A percentile compares a stretch with the other conserved stretches of the same genome.
Conservation (phyloP, 2,888 invertebrate species). For the Meteorus cinctellus region DNA sequence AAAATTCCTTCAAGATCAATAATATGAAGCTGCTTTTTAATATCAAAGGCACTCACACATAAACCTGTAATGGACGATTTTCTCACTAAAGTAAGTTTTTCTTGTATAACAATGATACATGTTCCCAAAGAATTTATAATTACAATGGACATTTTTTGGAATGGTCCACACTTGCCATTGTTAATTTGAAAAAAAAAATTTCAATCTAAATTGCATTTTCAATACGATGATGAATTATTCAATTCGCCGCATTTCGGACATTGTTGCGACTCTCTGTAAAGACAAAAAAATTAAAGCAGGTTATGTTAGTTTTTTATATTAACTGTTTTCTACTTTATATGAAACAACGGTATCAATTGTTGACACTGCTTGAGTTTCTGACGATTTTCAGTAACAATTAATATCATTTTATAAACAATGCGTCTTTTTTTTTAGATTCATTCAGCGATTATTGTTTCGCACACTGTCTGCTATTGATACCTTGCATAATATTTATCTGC, state of each 20-base stretch:
- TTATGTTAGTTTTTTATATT: constrained; percentile 19
- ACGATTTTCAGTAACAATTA: no score
- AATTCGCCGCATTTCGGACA: constrained; percentile 64
- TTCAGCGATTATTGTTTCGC: no score
- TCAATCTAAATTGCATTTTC: background rate
- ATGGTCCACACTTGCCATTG: background rate
- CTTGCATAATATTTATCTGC: background rate
- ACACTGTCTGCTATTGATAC: no score
- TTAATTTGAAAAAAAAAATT: background rate
- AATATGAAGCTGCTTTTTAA: background rate
- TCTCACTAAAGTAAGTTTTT: background rate
- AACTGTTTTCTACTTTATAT: constrained; percentile 6
- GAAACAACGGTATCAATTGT: no score
- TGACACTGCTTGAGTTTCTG: no score
- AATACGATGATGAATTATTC: constrained; percentile 19
- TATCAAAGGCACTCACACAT: background rate
- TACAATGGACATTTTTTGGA: background rate
- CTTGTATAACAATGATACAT: background rate
- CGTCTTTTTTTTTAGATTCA: no score
- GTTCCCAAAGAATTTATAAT: background rate
- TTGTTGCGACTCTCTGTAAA: constrained; percentile 61
- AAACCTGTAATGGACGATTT: background rate
- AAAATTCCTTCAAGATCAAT: background rate
- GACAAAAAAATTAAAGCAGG: no score
- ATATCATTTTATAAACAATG: no score